Base-by-base conservation (phyloP, 2,888 invertebrate genomes). In the Bhutanitis thaidina region DNA sequence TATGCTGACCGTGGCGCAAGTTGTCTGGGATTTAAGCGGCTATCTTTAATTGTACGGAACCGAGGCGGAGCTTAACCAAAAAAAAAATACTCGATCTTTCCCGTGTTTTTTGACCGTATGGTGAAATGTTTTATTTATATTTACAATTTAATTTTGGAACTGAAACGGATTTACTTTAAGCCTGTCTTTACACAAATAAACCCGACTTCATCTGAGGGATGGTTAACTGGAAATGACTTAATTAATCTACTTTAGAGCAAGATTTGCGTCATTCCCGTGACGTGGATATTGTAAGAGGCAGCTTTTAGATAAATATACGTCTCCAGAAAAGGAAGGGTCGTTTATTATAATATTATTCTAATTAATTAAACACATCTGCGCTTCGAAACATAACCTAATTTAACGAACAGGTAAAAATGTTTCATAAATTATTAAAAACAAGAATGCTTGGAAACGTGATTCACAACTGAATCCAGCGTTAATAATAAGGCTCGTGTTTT, bases 31-130 rank as follows among this genome's bases (percentile, higher is more conserved):
- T 71, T 73, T 75, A 76, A 76, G 71, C 75, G 73, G 79, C 73
- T 78, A 77, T 72, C 73, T 80, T 81, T 82, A 83, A 84, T 81
- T 85, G 82, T 84, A 77, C 74, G 80, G 75, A 81, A 79, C 70
- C 66, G 72, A 71, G 72, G 62, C 74, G 66, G 73, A 72, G 75
- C 74, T 80, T 76, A 74, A 70, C 58, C 52, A 64, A 65, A 65
- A 65, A 69, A 66, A 43, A 35, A 14, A 13, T 20, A 29, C 48
- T 32, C 34, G 36, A 36, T 13, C 27, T 37, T 37, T 36, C 49
- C 30, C 36, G 13, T 29, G 12, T 13, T 43, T 49, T 49, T 36
- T 27, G 36, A 36, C 35, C 27, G 16, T 25, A 43, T 14, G 12
- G 49, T 36, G 29, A 37, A 43, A 43, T 36, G 36, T 35, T 48